Evolutionary conservation across 92 coral and sea anemone genomes (phyloP), one percentile per base, ranked within the genome.

Genomic region (Parazoanthus darwini): DNA sequence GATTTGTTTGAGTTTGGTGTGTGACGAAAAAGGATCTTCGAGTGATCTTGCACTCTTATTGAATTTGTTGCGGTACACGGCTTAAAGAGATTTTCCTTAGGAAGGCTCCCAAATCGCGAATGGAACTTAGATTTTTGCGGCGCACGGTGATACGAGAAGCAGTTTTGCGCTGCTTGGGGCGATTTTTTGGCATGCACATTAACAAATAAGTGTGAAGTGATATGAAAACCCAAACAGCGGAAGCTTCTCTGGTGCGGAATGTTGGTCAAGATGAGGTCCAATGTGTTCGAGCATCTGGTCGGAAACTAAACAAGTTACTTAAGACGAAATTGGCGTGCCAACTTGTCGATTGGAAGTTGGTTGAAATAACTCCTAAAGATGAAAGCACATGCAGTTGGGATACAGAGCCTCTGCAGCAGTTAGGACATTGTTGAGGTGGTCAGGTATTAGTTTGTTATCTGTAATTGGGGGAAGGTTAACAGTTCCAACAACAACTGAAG

Each of bases 281-380:
- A 59, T 25, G 82, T 87, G 85, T 87, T 87, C 50, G 67, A 46
- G 42, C 77, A 4, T 48, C 89, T 77, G 36, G 85, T 87, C 51
- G 89, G 89, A 78, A 87, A 87, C 72, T 78, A 56, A 33, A 86
- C 89, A 50, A 77, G 80, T 76, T 86, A 63, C 73, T 51, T 86
- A 65, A 86, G 83, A 73, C 75, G 72, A 51, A 75, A 86, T 46
- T 86, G 58, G 80, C 80, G 81, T 29, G 58, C 33, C 81, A 78
- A 78, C 37, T 51, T 77, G 18, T 42, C 68, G 58, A 77, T 15
- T 78, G 77, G 81, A 42, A 78, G 76, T 48, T 78, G 50, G 59
- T 78, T 87, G 63, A 87, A 87, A 54, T 87, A 77, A 15, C 78
- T 56, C 80, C 50, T 44, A 77, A 87, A 15, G 56, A 56, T 75